Evolutionary conservation across 2,797 vertebrate species (phyloP), one percentile per base, ranked within the genome.

Genomic region (Mormyrus proboscirostris): DNA sequence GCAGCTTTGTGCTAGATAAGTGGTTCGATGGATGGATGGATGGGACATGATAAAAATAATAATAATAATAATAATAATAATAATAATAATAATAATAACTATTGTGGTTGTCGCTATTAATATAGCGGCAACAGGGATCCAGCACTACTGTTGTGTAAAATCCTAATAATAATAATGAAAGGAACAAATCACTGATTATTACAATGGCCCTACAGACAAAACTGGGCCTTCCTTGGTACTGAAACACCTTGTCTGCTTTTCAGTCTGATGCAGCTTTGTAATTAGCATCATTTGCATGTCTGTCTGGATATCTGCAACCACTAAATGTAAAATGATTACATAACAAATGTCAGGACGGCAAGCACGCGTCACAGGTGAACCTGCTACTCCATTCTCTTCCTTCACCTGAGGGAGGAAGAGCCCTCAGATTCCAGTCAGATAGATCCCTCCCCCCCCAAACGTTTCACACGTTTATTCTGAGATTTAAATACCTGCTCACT

Each of bases 401-500:
- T 86, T 14, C 2, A 10, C 29, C 51, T 7, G 49, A 62, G 69
- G 41, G 16, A 14, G 29, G 49, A 38, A 79, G 59, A 44, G 29
- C 47, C 73, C 69, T 59, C 51, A 19, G n/a, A 47, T n/a, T 47
- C 25, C 51, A 84, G 79, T 47, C 38, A 83, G 73, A 19, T 65
- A 14, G 19, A 29, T 62, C 51, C 53, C 53, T 16, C 53, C 53
- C 41, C 44, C 79, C 50, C 33, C 49, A 6, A 83, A 12, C 25
- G 12, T 84, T 33, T 47, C 88, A 84, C 55, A 12, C 22, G 79
- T 49, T 51, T 83, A 51, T 57, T 88, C 76, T 83, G 88, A 38
- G 73, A 88, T 88, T 88, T 89, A 79, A 83, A 83, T 59, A 59
- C 51, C 50, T 57, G 38, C 33, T 47, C 3, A n/a, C 49, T 59